Evolutionary conservation across 2,113 vertebrate genomes (phyloP).

Genomic region (Antechinus flavipes): DNA sequence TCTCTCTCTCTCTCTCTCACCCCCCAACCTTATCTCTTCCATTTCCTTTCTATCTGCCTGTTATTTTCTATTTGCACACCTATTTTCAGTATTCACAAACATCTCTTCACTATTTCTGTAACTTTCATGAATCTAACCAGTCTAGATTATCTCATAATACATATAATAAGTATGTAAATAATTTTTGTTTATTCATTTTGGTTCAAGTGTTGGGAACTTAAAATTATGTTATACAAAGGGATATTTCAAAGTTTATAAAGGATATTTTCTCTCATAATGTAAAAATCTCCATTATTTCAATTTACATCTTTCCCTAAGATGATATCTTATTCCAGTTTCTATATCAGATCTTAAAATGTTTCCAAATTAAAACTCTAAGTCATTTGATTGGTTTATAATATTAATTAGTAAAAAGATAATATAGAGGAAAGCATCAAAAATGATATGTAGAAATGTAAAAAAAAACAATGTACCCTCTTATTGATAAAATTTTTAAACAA

Average conservation of each 20-base stretch:
- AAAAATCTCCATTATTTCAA: conserved; percentile 37
- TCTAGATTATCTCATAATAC: background rate
- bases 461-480: background rate
- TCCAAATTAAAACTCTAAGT: background rate
- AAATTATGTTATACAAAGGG: conserved; percentile 19
- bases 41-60: background rate
- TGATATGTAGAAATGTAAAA: background rate
- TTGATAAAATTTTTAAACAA: background rate
- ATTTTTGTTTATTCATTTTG: conserved; percentile 42
- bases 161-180: background rate
- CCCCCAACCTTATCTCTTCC: background rate
- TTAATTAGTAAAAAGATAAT: conserved; percentile 22
- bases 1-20: background rate
- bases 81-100: background rate
- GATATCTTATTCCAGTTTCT: background rate
- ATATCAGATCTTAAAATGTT: conserved; percentile 33
- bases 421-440: background rate
- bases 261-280: conserved; percentile 33
- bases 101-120: conserved; percentile 49
- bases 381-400: conserved; percentile 41
- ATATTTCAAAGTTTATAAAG: conserved; percentile 44
- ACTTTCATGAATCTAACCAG: conserved; percentile 47
- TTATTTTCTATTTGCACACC: background rate
- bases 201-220: conserved; percentile 53
- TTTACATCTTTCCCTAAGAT: conserved; percentile 27